Base-by-base conservation (phyloP, 2,797 vertebrate genomes). In the Aselliscus stoliczkanus region DNA sequence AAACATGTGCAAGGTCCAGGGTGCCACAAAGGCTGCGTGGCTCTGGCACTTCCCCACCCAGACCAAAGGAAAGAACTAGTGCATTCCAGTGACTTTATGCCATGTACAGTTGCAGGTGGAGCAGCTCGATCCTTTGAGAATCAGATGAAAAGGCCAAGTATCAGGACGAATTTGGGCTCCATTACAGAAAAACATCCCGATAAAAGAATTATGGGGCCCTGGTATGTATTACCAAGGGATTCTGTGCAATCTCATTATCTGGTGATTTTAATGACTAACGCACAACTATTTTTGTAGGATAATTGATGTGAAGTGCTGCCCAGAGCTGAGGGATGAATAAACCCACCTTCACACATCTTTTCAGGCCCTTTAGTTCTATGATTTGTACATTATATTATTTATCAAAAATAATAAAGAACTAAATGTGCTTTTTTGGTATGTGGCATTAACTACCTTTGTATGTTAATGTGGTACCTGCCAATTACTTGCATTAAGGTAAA, bases 401-500 rank as follows among this genome's bases (percentile, higher is more conserved):
- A 96, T 93, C 76, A 97, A 96, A 97, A 98, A 96, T 96, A 95
- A 97, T 96, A 96, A 97, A 93, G 88, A 94, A 87, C 91, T 94
- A 97, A 97, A 96, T 96, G 97, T 67, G 91, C 88, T 96, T 96
- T 97, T 97, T 89, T 64, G 79, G 42, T 87, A 52, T 18, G 2
- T 44, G 67, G 95, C 95, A 96, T 97, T 98, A 97, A 95, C 88
- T 92, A 96, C 94, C 79, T 97, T 94, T 95, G 94, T 96, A 94
- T 62, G 37, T 97, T 98, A 97, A 97, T 97, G 81, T 69, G 83
- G 79, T 93, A 62, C 92, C 96, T 97, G 92, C 97, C 98, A 97
- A 98, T 98, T 97, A 98, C 77, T 62, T 98, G 92, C 96, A 96
- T 97, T 97, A 95, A 98, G 94, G 97, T 86, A 72, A 92, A 97